Percentiles rank a stretch among this genome's conserved stretches.
phyloP scores from a whole-genome alignment of 2,888 invertebrate genomes.

The Polydrusus tereticollis region DNA sequence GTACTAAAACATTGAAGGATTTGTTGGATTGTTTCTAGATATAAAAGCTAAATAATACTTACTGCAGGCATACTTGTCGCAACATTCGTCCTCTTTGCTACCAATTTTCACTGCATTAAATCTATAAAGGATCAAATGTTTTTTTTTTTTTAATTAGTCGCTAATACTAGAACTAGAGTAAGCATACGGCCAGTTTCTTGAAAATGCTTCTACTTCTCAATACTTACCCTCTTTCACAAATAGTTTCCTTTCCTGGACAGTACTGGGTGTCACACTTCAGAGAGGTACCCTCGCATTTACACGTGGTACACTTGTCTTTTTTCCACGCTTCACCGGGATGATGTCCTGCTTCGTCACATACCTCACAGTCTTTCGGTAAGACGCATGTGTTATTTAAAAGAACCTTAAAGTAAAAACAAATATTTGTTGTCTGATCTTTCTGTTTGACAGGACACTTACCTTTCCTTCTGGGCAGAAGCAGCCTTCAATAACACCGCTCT shows the following conservation, averaged over 20 bases:
- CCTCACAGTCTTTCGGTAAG: conserved; percentile 74
- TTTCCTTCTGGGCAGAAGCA: conserved; percentile 87
- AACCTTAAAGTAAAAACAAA: conserved; percentile 36
- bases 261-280: conserved; percentile 75
- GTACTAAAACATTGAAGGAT: conserved; percentile 51
- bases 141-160: no score
- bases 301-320: conserved; percentile 80
- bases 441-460: conserved; percentile 64
- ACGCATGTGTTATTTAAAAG: conserved; percentile 77
- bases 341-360: conserved; percentile 82
- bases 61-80: conserved; percentile 79
- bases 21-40: background rate
- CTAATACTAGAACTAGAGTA: no score
- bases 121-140: conserved; percentile 28
- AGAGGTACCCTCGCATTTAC: conserved; percentile 75
- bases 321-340: conserved; percentile 78
- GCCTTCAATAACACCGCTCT: conserved; percentile 73
- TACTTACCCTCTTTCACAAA: conserved; percentile 73
- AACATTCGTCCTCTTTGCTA: conserved; percentile 74
- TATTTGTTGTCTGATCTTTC: background rate
- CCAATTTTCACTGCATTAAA: conserved; percentile 69
- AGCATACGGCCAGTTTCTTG: background rate
- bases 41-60: conserved; percentile 53
- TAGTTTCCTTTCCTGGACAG: conserved; percentile 70
- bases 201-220: background rate